Evolutionary conservation across 2,797 vertebrate species (phyloP).

Genomic region (Leucoraja ocellata): DNA sequence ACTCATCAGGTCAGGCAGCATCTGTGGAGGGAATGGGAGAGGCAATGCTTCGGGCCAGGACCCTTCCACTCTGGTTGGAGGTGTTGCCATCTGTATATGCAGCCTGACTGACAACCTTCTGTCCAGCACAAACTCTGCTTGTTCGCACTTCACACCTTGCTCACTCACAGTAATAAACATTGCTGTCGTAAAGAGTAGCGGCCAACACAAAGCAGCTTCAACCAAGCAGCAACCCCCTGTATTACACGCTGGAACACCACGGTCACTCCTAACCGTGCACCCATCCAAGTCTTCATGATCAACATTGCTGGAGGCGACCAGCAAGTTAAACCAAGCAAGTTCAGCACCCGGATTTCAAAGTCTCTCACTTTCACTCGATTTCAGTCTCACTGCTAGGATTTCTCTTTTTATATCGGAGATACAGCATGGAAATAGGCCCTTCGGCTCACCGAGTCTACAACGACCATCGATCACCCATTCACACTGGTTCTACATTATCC

Average conservation of each 20-base stretch:
- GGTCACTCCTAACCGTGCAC: neutral
- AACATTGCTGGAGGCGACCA: neutral
- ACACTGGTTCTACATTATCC: too few species aligned
- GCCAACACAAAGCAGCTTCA: neutral
- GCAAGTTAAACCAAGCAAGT: neutral
- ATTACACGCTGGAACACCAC: neutral
- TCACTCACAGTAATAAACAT: neutral
- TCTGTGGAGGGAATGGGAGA: too few species aligned
- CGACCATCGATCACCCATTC: too few species aligned
- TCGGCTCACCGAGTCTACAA: too few species aligned
- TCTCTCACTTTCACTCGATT: neutral
- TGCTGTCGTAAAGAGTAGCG: neutral
- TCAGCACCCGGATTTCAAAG: neutral
- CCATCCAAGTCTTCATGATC: neutral
- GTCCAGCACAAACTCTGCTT: neutral
- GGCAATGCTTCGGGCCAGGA: too few species aligned
- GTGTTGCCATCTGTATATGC: too few species aligned
- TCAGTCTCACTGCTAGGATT: neutral
- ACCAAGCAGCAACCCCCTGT: neutral
- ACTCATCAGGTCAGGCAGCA: too few species aligned
- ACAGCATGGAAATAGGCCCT: too few species aligned
- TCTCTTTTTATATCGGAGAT: neutral
- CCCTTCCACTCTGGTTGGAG: too few species aligned
- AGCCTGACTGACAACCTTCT: neutral
- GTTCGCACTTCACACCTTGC: neutral